Evolutionary conservation across 2,113 vertebrate species (phyloP).

Genomic region (Amazona vittata): DNA sequence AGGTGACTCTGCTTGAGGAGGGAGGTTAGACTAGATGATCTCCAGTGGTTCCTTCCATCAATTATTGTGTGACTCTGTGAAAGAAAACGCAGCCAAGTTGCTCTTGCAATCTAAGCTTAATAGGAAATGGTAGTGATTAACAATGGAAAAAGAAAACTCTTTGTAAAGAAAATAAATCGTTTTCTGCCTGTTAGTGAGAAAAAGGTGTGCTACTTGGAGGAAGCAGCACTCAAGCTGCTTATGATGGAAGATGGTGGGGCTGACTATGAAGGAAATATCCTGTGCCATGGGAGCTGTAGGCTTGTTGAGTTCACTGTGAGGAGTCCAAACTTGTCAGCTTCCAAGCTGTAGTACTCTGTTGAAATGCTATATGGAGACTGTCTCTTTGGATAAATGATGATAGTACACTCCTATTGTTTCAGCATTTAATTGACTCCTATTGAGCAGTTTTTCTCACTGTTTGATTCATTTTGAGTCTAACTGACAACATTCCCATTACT

Average conservation of each 20-base stretch:
- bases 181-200: background rate
- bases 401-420: slow-evolving; percentile 74
- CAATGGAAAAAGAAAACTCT: fast-evolving
- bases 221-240: background rate
- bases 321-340: background rate
- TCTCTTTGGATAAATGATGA: slow-evolving; percentile 74
- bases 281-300: too few relatives aligned
- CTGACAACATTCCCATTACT: slow-evolving; percentile 74
- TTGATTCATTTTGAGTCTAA: slow-evolving; percentile 81
- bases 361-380: slow-evolving; percentile 64
- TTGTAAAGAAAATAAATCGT: background rate
- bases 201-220: background rate
- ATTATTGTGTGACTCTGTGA: background rate
- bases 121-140: background rate
- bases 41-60: background rate
- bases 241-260: background rate
- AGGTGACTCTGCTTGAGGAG: background rate
- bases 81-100: background rate
- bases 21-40: background rate
- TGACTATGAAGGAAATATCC: background rate
- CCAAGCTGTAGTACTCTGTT: background rate
- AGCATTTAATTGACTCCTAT: slow-evolving; percentile 79
- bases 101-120: background rate
- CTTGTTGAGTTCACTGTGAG: background rate
- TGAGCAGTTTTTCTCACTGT: slow-evolving; percentile 73